Percentiles rank a stretch among this genome's conserved stretches.
Evolutionary conservation across 2,113 vertebrate genomes (phyloP).

Genomic region (Lamprologus ornatipinnis): DNA sequence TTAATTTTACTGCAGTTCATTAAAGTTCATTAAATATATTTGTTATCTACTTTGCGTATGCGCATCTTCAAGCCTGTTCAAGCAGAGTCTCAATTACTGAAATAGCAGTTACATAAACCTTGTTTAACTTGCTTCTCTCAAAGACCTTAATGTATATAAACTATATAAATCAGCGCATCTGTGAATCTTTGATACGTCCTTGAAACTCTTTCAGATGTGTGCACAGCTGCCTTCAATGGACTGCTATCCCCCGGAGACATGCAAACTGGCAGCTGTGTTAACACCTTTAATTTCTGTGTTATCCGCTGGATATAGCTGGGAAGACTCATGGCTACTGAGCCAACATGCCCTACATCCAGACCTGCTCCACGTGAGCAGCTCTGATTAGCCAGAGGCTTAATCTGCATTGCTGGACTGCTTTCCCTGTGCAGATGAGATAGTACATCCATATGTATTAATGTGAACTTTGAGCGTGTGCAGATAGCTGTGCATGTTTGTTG

Average conservation of each 20-base stretch:
- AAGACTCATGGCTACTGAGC: background rate
- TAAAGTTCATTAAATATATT: background rate
- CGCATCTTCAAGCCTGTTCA: background rate
- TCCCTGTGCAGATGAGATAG: slow-evolving; percentile 19
- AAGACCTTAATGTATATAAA: slow-evolving; percentile 45
- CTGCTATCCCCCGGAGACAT: background rate
- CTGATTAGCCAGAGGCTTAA: slow-evolving; percentile 22
- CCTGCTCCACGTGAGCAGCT: background rate
- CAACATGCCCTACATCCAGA: background rate
- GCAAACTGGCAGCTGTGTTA: slow-evolving; percentile 1
- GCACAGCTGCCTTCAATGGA: background rate
- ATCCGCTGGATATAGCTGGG: background rate
- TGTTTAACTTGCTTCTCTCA: slow-evolving; percentile 2
- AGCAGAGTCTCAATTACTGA: background rate
- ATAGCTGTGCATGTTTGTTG: background rate
- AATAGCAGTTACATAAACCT: slow-evolving; percentile 27
- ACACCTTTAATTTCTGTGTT: slow-evolving; percentile 30
- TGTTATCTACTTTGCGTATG: background rate
- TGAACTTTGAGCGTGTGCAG: background rate
- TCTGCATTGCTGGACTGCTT: background rate
- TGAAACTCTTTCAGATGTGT: slow-evolving; percentile 23
- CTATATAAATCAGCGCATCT: slow-evolving; percentile 30
- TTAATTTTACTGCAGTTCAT: background rate
- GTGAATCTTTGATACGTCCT: slow-evolving; percentile 53
- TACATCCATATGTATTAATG: slow-evolving; percentile 28